A percentile compares a stretch with the other conserved stretches of the same genome.
These are phyloP conservation scores for Pterocles gutturalis DNA, from an alignment of 2,113 vertebrate species.

Conservation along the genomic window DNA sequence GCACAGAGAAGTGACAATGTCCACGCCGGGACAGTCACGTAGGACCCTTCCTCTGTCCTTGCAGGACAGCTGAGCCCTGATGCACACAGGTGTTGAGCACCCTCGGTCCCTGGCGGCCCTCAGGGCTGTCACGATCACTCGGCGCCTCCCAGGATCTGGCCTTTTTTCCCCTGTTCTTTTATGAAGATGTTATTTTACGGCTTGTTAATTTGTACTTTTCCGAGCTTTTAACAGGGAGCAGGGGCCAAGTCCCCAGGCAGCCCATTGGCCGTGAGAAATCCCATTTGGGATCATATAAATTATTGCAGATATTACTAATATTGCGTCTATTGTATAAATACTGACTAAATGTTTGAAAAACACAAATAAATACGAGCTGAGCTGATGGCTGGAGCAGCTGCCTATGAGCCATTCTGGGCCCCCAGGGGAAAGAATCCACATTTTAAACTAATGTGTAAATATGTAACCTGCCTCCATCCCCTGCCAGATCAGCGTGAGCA, in stretches of 20 bases:
- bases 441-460: slow-evolving; percentile 75
- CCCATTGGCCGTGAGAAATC: slow-evolving; percentile 58
- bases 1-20: background rate
- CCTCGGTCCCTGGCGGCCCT: background rate
- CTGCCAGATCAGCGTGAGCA: slow-evolving; percentile 32
- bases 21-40: fast-evolving
- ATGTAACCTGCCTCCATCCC: slow-evolving; percentile 70
- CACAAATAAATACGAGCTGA: slow-evolving; percentile 67
- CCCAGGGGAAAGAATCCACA: slow-evolving; percentile 61
- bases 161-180: slow-evolving; percentile 39
- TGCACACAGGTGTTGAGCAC: slow-evolving; percentile 26
- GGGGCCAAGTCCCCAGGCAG: slow-evolving; percentile 60
- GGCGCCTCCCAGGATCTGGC: slow-evolving; percentile 28
- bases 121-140: slow-evolving; percentile 29
- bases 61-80: background rate
- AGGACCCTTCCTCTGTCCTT: background rate
- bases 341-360: slow-evolving; percentile 69
- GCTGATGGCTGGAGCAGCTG: slow-evolving; percentile 69
- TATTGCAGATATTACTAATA: slow-evolving; percentile 70
- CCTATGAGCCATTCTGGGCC: slow-evolving; percentile 59
- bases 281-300: slow-evolving; percentile 67
- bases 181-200: slow-evolving; percentile 48
- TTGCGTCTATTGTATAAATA: slow-evolving; percentile 68
- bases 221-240: slow-evolving; percentile 59
- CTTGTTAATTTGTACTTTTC: slow-evolving; percentile 68